A percentile compares a stretch with the other conserved stretches of the same genome.
phyloP scores from a whole-genome alignment of 2,113 vertebrate species.

The Dromaius novaehollandiae region DNA sequence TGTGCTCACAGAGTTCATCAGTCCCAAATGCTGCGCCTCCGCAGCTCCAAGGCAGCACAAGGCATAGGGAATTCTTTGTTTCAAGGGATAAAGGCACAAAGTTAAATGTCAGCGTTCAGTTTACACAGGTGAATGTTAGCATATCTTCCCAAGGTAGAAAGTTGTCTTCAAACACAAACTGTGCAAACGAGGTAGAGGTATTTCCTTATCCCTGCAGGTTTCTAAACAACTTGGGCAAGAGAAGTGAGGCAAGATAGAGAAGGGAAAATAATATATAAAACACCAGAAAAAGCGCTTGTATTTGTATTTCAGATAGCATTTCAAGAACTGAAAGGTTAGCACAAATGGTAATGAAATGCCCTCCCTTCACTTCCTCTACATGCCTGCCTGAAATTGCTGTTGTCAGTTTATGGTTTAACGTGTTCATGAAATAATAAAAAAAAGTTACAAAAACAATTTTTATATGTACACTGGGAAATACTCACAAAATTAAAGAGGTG shows the following conservation, averaged over 20 bases:
- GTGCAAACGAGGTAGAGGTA: background rate
- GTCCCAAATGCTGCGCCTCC: background rate
- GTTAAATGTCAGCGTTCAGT: background rate
- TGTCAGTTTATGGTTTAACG: background rate
- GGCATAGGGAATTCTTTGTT: background rate
- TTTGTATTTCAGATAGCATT: background rate
- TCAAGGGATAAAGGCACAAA: background rate
- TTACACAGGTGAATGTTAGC: background rate
- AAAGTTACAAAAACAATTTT: background rate
- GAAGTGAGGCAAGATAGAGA: rapidly evolving
- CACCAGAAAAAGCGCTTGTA: background rate
- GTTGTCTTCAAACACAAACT: background rate
- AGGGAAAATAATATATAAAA: background rate
- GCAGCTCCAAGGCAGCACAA: background rate
- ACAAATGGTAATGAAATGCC: background rate
- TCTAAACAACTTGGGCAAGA: background rate
- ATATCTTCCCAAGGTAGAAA: background rate
- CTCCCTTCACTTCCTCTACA: background rate
- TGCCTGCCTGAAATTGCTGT: background rate
- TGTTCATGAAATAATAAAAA: background rate
- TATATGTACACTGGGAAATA: background rate
- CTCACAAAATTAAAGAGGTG: background rate
- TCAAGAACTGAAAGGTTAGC: background rate
- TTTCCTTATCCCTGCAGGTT: background rate
- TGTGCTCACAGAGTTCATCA: background rate